These are phyloP conservation scores for Gobionotothen gibberifrons DNA, from an alignment of 2,797 vertebrate genomes.

Conservation along the genomic window DNA sequence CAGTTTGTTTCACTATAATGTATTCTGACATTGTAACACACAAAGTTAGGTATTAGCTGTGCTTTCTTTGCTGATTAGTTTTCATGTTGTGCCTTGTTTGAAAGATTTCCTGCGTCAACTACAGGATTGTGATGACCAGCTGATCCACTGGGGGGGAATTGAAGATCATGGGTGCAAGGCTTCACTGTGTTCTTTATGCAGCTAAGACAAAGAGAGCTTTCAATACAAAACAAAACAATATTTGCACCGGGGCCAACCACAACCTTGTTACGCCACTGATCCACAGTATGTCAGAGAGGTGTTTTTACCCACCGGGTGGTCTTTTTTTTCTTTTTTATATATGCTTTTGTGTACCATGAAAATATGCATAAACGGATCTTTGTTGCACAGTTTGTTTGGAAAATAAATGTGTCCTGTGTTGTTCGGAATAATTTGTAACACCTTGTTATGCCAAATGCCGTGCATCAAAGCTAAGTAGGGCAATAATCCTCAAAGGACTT, in stretches of 20 bases:
- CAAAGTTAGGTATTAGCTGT: not conserved
- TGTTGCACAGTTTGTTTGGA: too few relatives aligned
- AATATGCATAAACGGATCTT: not conserved
- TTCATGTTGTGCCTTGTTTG: not conserved
- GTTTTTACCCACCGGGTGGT: not conserved
- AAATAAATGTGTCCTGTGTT: too few relatives aligned
- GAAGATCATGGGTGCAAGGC: constrained; percentile 54
- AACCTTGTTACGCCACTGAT: too few relatives aligned
- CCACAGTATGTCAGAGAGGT: not conserved
- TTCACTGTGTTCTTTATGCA: constrained; percentile 44
- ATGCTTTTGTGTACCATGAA: not conserved
- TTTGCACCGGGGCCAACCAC: too few relatives aligned
- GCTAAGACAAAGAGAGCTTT: constrained; percentile 69
- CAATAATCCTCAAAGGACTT: not conserved
- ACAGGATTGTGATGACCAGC: constrained; percentile 66
- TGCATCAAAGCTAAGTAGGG: not conserved
- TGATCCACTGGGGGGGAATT: constrained; percentile 61
- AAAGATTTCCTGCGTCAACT: constrained; percentile 34
- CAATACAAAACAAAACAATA: too few relatives aligned
- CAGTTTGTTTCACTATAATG: constrained; percentile 9
- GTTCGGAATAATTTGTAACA: not conserved
- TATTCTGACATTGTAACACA: constrained; percentile 13
- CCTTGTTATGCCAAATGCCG: not conserved
- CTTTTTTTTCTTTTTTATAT: not conserved
- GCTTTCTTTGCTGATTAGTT: not conserved